phyloP scores from a whole-genome alignment of 2,113 vertebrate species.

The Hylia prasina region DNA sequence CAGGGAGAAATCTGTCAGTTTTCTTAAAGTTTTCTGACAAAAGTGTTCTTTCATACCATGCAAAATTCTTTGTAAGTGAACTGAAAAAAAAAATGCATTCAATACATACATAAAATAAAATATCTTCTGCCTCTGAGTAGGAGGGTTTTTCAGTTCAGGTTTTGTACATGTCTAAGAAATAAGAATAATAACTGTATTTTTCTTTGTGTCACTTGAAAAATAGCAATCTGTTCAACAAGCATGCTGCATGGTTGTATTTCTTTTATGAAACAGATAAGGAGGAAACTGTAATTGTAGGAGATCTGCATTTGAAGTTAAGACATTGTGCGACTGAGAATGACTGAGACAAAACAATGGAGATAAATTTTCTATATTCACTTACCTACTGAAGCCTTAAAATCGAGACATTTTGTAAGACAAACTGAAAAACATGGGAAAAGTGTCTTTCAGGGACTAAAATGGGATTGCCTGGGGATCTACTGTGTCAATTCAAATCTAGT shows the following conservation, averaged over 20 bases:
- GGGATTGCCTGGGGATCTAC: background rate
- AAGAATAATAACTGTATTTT: background rate
- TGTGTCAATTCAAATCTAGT: background rate
- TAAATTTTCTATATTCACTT: background rate
- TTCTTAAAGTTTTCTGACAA: background rate
- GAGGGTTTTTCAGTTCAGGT: background rate
- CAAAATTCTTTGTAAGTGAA: background rate
- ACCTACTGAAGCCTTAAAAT: background rate
- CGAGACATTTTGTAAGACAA: background rate
- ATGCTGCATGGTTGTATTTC: background rate
- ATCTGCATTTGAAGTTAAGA: background rate
- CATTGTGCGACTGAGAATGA: background rate
- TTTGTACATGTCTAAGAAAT: background rate
- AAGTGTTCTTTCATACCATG: background rate
- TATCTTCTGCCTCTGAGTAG: background rate
- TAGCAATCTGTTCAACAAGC: background rate
- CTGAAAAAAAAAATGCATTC: background rate
- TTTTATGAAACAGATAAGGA: background rate
- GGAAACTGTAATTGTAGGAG: background rate
- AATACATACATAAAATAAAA: background rate
- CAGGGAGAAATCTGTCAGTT: background rate
- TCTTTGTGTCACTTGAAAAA: background rate
- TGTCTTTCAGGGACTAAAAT: background rate
- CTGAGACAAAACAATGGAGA: background rate
- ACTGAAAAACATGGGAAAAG: background rate